Evolutionary conservation across 1,140 invertebrate species (phyloP).

Genomic region (Cydia splendana): DNA sequence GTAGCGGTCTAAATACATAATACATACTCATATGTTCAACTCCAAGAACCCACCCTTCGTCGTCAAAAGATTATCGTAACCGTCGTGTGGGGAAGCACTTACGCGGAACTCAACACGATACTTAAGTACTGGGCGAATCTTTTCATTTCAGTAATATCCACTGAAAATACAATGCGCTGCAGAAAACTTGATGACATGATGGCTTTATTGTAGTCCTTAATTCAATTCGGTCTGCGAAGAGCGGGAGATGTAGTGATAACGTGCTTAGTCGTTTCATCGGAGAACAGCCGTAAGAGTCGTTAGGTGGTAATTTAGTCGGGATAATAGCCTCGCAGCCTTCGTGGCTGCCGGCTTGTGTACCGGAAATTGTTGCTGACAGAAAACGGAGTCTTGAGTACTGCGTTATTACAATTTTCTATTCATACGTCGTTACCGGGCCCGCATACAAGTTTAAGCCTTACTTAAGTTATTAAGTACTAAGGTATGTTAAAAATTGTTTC

Average conservation of each 20-base stretch:
- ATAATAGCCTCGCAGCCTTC: background rate
- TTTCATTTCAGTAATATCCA: background rate
- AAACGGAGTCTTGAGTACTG: background rate
- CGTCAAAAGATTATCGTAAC: no score
- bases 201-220: background rate
- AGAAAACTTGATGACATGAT: background rate
- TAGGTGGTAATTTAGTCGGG: slow-evolving; percentile 12
- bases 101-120: no score
- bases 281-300: slow-evolving; percentile 15
- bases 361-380: slow-evolving; percentile 8
- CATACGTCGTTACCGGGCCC: background rate
- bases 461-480: no score
- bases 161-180: background rate
- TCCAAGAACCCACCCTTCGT: no score
- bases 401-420: background rate
- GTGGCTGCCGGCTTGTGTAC: background rate
- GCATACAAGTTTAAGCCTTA: background rate
- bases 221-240: slow-evolving; percentile 4
- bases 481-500: no score
- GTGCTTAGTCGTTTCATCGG: background rate
- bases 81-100: no score
- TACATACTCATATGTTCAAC: no score
- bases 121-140: background rate
- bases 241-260: slow-evolving; percentile 10
- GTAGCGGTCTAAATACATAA: no score